Base-by-base conservation (phyloP, 2,888 invertebrate species). In the Apamea crenata region DNA sequence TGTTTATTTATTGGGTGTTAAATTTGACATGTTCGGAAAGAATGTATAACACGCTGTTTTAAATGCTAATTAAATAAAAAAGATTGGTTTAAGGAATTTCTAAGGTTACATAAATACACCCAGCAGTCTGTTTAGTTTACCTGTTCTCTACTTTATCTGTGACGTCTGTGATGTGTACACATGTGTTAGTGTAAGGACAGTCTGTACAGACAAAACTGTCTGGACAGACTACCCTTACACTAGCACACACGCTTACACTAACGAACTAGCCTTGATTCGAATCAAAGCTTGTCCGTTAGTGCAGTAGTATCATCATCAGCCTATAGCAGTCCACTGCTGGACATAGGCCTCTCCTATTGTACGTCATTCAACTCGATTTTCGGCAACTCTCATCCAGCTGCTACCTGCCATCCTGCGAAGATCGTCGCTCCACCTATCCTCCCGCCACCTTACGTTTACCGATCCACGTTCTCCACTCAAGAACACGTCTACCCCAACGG, bases 1-100 rank as follows among this genome's bases (percentile, higher is more conserved):
- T 89, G 85, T 87, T 75, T 78, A 73, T 83, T 82, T 80, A 77
- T 78, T 74, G 16, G 1, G 85, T 90, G 88, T 86, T 82, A 88
- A 85, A 85, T 89, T 85, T 81, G 21, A 75, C 76, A 73, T 32
- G 18, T 75, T 73, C 18, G 10, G 10, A 56, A 78, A 32, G 14
- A 73, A 44, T 74, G 29, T 61, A 21, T 59, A 29, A 10, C 32
- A n/a, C 18, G 16, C 25, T 69, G 7, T 56, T 65, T 81, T 18
- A 21, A 59, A 56, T 2, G 36, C 21, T 36, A 36, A 56, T 74
- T 77, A 32, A 50, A 18, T 16, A 50, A 50, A 50, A 50, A 50
- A 36, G 8, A 29, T 25, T 32, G 12, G 12, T 21, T 53, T 16
- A 1, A 12, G 4, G 44, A 44, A 32, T 36, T 7, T 56, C 3